A percentile compares a stretch with the other conserved stretches of the same genome.
These are phyloP conservation scores for Calameuta filiformis DNA, from an alignment of 2,888 invertebrate genomes.

Conservation along the genomic window DNA sequence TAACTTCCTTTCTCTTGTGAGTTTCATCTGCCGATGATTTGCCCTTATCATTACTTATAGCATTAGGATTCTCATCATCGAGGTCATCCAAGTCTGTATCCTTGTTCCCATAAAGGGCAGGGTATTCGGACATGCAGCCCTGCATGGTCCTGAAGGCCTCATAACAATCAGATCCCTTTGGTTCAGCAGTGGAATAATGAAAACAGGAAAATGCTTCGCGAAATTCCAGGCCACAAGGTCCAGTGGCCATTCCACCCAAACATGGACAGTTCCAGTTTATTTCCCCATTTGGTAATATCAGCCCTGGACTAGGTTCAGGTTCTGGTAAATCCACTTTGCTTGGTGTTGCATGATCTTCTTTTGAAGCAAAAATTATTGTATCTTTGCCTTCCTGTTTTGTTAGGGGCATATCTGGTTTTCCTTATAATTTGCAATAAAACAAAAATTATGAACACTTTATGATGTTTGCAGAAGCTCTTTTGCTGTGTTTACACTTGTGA, in stretches of 20 bases:
- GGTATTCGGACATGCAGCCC: slow-evolving; percentile 88
- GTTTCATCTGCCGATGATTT: too few species aligned
- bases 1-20: neutral
- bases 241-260: slow-evolving; percentile 96
- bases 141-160: slow-evolving; percentile 92
- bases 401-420: slow-evolving; percentile 46
- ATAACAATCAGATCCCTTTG: slow-evolving; percentile 93
- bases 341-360: slow-evolving; percentile 81
- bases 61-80: too few species aligned
- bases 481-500: too few species aligned
- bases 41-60: neutral
- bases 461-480: too few species aligned
- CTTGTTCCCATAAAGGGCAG: slow-evolving; percentile 82
- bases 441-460: neutral
- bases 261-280: slow-evolving; percentile 99
- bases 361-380: slow-evolving; percentile 83
- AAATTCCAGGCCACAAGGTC: slow-evolving; percentile 94
- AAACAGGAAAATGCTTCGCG: slow-evolving; percentile 95
- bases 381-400: slow-evolving; percentile 76
- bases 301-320: slow-evolving; percentile 81
- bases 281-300: slow-evolving; percentile 85
- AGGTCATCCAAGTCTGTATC: slow-evolving; percentile 74
- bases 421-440: neutral
- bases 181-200: slow-evolving; percentile 88
- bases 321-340: slow-evolving; percentile 78